phyloP scores from a whole-genome alignment of 2,797 vertebrate genomes.

The Hephaestus fuliginosus region DNA sequence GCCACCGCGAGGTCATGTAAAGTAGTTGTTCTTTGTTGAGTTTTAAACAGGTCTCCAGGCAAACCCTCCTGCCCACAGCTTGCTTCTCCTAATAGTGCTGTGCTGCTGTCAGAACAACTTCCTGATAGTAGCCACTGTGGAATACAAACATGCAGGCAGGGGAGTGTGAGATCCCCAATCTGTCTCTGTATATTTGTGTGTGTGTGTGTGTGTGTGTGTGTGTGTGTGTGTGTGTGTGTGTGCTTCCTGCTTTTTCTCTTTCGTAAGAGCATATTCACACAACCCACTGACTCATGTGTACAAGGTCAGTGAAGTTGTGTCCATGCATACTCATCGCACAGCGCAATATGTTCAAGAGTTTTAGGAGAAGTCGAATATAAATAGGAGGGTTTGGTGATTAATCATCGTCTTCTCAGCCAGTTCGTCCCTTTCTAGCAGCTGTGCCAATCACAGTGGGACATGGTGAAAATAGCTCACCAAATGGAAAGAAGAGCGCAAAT shows the following conservation, averaged over 20 bases:
- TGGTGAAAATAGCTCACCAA: slow-evolving; percentile 2
- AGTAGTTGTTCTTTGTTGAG: slow-evolving; percentile 57
- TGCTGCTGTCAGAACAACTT: slow-evolving; percentile 71
- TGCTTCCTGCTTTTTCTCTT: slow-evolving; percentile 10
- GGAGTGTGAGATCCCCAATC: slow-evolving; percentile 23
- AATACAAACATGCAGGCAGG: slow-evolving; percentile 47
- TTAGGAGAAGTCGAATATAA: slow-evolving; percentile 9
- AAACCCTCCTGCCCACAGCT: slow-evolving; percentile 47
- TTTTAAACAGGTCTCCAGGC: slow-evolving; percentile 57
- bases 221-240: slow-evolving; percentile 10
- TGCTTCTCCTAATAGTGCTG: slow-evolving; percentile 63
- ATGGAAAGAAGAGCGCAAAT: slow-evolving; percentile 18
- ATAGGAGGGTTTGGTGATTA: slow-evolving; percentile 29
- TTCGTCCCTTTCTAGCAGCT: slow-evolving; percentile 42
- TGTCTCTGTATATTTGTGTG: slow-evolving; percentile 10
- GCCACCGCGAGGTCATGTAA: slow-evolving; percentile 44
- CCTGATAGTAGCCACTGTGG: slow-evolving; percentile 61
- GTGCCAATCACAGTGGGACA: slow-evolving; percentile 42
- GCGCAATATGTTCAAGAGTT: neutral
- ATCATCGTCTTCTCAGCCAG: slow-evolving; percentile 35
- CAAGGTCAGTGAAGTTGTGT: slow-evolving; percentile 1
- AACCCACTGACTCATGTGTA: neutral
- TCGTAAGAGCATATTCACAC: neutral
- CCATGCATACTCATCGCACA: neutral
- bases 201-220: slow-evolving; percentile 9